A percentile compares a stretch with the other conserved stretches of the same genome.
phyloP scores from a whole-genome alignment of 2,797 vertebrate genomes.

The Taenioides sp. region DNA sequence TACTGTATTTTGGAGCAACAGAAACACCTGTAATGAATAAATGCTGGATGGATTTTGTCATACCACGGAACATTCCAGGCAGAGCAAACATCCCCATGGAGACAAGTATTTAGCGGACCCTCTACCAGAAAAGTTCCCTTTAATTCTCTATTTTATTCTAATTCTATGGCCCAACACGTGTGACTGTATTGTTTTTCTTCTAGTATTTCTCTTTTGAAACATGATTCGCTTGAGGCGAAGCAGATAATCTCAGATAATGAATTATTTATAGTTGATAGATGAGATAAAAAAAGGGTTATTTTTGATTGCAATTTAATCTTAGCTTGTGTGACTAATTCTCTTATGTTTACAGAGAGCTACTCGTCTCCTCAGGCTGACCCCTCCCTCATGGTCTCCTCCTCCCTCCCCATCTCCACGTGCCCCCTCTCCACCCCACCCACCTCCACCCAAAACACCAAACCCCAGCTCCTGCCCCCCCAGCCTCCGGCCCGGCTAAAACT shows the following conservation, averaged over 20 bases:
- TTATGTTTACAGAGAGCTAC: conserved; percentile 73
- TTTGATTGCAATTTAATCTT: background rate
- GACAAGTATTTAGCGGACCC: too few species aligned
- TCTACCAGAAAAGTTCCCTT: too few species aligned
- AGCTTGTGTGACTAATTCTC: background rate
- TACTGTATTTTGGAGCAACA: too few species aligned
- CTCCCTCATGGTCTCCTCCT: conserved; percentile 85
- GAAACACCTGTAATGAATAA: too few species aligned
- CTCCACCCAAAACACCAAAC: conserved; percentile 86
- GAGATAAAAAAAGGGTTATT: conserved; percentile 22
- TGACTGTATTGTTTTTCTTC: background rate
- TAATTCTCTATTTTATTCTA: too few species aligned
- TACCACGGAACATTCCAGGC: too few species aligned
- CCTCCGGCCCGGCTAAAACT: conserved; percentile 78
- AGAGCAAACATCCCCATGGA: too few species aligned
- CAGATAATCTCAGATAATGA: conserved; percentile 34
- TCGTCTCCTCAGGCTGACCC: conserved; percentile 89
- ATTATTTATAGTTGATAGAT: conserved; percentile 18
- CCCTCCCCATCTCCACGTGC: conserved; percentile 89
- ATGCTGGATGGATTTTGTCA: too few species aligned
- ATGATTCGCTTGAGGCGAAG: conserved; percentile 14
- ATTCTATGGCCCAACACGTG: too few species aligned
- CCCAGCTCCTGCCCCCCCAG: conserved; percentile 85
- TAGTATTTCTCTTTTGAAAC: conserved; percentile 23
- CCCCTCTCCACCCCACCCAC: conserved; percentile 89